Conservation (phyloP, 2,113 vertebrate species). For the Cryptotis parvus region DNA sequence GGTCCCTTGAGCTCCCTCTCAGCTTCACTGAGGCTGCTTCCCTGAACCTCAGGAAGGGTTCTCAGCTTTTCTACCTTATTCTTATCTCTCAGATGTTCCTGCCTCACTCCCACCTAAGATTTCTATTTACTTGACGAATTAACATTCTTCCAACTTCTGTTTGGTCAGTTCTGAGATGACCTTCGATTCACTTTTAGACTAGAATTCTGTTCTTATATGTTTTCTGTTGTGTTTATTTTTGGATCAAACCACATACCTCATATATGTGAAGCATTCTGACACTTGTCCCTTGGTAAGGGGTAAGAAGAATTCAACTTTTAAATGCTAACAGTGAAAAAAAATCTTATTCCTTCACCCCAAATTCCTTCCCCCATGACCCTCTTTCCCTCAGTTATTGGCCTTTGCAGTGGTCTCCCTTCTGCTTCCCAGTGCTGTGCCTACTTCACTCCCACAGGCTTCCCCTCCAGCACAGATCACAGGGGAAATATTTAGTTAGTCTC, state of each 20-base stretch:
- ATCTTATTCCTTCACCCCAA: not conserved
- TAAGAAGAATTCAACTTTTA: constrained; percentile 48
- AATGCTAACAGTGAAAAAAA: constrained; percentile 16
- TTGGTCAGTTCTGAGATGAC: constrained; percentile 1
- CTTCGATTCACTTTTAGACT: constrained; percentile 9
- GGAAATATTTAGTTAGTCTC: constrained; percentile 79
- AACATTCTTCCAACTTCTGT: constrained; percentile 10
- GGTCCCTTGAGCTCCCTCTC: not conserved
- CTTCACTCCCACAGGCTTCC: constrained; percentile 55
- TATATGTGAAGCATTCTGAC: not conserved
- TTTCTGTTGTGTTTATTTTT: not conserved
- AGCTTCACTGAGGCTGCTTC: not conserved
- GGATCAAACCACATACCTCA: not conserved
- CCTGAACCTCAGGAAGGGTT: too few species aligned
- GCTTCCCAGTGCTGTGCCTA: constrained; percentile 14
- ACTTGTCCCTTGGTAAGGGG: not conserved
- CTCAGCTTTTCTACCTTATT: not conserved
- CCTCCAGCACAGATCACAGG: constrained; percentile 70
- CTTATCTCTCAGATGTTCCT: not conserved
- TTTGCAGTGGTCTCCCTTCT: constrained; percentile 22
- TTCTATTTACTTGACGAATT: not conserved
- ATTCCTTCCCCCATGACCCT: not conserved
- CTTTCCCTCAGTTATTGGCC: not conserved
- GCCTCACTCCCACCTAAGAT: not conserved
- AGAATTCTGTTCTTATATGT: not conserved